These are phyloP conservation scores for Limanda limanda DNA, from an alignment of 2,113 vertebrate genomes.

Conservation along the genomic window DNA sequence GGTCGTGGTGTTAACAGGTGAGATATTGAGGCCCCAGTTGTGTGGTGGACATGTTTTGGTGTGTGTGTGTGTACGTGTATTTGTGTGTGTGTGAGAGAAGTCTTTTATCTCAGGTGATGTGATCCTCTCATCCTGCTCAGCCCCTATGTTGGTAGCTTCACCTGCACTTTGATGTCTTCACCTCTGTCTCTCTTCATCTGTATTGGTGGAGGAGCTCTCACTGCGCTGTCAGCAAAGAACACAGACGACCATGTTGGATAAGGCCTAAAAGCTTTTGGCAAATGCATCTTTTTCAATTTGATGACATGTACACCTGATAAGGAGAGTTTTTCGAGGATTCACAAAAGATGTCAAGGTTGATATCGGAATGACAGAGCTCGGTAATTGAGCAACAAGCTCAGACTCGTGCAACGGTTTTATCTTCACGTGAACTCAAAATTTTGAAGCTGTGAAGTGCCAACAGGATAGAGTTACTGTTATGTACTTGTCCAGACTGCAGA, in stretches of 20 bases:
- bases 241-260: background rate
- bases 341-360: constrained; percentile 26
- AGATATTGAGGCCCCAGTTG: constrained; percentile 38
- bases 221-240: background rate
- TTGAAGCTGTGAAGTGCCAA: constrained; percentile 53
- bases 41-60: constrained; percentile 59
- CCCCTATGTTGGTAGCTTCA: constrained; percentile 67
- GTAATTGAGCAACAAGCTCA: constrained; percentile 46
- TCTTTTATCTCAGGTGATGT: constrained; percentile 70
- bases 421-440: constrained; percentile 53
- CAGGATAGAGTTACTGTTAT: constrained; percentile 51
- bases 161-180: constrained; percentile 74
- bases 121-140: constrained; percentile 67
- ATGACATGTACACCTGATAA: constrained; percentile 2
- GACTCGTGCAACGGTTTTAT: constrained; percentile 44
- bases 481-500: constrained; percentile 42
- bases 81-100: constrained; percentile 8
- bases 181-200: constrained; percentile 1
- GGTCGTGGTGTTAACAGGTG: constrained; percentile 52
- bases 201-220: constrained; percentile 1
- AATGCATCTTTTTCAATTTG: constrained; percentile 9
- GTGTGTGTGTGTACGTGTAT: background rate
- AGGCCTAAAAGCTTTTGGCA: background rate
- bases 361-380: background rate
- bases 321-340: background rate